These are phyloP conservation scores for Benitochromis conjunctus DNA, from an alignment of 2,113 vertebrate species.

Conservation along the genomic window DNA sequence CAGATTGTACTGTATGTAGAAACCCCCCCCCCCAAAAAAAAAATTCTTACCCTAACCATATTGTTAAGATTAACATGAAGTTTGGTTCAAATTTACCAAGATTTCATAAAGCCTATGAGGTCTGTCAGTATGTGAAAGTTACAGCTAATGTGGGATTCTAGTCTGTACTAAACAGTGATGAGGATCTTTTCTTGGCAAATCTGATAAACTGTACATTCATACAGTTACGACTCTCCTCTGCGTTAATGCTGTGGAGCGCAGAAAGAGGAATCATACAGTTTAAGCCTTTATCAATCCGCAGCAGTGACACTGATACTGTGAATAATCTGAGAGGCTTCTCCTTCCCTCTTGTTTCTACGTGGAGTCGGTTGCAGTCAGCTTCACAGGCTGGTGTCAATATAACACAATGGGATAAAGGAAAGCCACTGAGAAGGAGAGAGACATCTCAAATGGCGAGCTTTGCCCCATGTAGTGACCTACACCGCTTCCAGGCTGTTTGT, in stretches of 20 bases:
- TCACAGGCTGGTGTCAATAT: constrained; percentile 26
- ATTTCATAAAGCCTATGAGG: constrained; percentile 38
- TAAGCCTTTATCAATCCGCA: constrained; percentile 34
- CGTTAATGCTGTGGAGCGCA: constrained; percentile 19
- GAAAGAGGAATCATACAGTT: constrained; percentile 27
- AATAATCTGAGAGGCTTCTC: constrained; percentile 30
- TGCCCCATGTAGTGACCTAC: constrained; percentile 40
- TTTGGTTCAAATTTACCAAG: constrained; percentile 35
- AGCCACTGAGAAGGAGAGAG: constrained; percentile 27
- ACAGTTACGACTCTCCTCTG: constrained; percentile 41
- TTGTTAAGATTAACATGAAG: constrained; percentile 28
- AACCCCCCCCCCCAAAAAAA: constrained; percentile 10
- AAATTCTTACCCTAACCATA: constrained; percentile 32
- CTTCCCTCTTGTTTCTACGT: constrained; percentile 11
- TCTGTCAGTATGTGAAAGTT: constrained; percentile 33
- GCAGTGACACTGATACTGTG: constrained; percentile 29
- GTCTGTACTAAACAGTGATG: constrained; percentile 20
- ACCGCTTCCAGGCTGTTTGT: not conserved
- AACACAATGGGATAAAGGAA: constrained; percentile 40
- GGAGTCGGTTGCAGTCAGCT: constrained; percentile 29
- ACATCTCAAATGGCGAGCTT: constrained; percentile 37
- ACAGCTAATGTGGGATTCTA: constrained; percentile 35
- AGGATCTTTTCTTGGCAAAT: constrained; percentile 40
- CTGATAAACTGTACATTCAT: constrained; percentile 57
- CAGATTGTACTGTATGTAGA: constrained; percentile 53